Evolutionary conservation across 2,888 invertebrate species (phyloP).

Genomic region (Glyphotaelius pellucidus): DNA sequence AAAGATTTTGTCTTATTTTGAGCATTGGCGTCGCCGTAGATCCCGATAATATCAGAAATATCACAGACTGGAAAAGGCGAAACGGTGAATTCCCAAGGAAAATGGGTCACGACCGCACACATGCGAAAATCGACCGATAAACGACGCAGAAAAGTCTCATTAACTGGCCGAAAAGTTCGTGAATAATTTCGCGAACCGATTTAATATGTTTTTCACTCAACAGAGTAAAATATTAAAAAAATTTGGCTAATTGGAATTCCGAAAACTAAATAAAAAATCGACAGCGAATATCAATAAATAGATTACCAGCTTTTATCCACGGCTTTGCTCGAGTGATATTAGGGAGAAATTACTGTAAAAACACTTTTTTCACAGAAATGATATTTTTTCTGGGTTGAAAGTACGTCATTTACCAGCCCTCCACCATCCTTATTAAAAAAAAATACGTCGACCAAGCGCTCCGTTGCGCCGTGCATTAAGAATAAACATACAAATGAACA

Average conservation of each 20-base stretch:
- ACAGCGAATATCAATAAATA: too few relatives aligned
- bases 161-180: not conserved
- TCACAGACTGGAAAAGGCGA: not conserved
- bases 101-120: slow-evolving; percentile 9
- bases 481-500: too few relatives aligned
- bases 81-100: not conserved
- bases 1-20: not conserved
- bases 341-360: too few relatives aligned
- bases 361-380: too few relatives aligned
- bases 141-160: not conserved
- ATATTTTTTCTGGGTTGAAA: too few relatives aligned
- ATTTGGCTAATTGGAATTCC: not conserved
- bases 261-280: not conserved
- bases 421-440: too few relatives aligned
- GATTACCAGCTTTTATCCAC: too few relatives aligned
- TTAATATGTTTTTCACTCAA: not conserved
- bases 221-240: not conserved
- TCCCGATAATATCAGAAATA: not conserved
- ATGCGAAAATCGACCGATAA: slow-evolving; percentile 21
- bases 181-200: not conserved
- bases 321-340: too few relatives aligned
- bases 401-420: too few relatives aligned
- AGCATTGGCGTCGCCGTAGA: not conserved
- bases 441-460: too few relatives aligned
- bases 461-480: too few relatives aligned